Evolutionary conservation across 2,113 vertebrate species (phyloP), one percentile per base, ranked within the genome.

Genomic region (Mesembrinibis cayennensis): DNA sequence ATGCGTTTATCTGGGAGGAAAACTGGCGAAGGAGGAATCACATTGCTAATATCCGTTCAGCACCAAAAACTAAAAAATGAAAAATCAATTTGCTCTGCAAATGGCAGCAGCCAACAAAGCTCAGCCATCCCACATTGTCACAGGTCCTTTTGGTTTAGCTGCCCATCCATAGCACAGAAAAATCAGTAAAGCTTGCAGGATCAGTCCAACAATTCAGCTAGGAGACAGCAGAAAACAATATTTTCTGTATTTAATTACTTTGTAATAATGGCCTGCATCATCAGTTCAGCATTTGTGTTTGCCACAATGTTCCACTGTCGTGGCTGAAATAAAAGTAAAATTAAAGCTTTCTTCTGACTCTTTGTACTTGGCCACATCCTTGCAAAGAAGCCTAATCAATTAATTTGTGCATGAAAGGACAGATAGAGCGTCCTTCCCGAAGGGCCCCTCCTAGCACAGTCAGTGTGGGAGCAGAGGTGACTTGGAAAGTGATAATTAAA

Each of bases 321-420:
- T 29, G 52, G 36, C 22, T 87, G 67, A 92, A 82, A 66, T 72
- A 85, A 93, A 96, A 82, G 69, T 72, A 85, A 93, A 96, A 91
- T 77, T 18, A 87, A 96, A 93, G 70, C 66, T 89, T 77, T 91
- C 50, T 71, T 61, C 66, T 34, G 9, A 76, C 42, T 72, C 76
- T 72, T 89, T 93, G 65, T 91, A 91, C 59, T 30, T 66, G 77
- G 71, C 32, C 47, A 26, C 42, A 61, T 56, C 55, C 86, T 91
- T 86, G 53, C 83, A 86, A 85, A 90, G 79, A 71, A 76, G 85
- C 81, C 82, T 83, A 45, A 94, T 92, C 93, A 83, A 85, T 95
- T 95, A 38, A 87, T 79, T 90, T 97, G 91, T 93, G 87, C 90
- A 83, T 87, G 93, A 96, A 96, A 98, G 90, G 88, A 93, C 81